Evolutionary conservation across 2,888 invertebrate genomes (phyloP), one percentile per base, ranked within the genome.

Genomic region (Dicyrtomina minuta): DNA sequence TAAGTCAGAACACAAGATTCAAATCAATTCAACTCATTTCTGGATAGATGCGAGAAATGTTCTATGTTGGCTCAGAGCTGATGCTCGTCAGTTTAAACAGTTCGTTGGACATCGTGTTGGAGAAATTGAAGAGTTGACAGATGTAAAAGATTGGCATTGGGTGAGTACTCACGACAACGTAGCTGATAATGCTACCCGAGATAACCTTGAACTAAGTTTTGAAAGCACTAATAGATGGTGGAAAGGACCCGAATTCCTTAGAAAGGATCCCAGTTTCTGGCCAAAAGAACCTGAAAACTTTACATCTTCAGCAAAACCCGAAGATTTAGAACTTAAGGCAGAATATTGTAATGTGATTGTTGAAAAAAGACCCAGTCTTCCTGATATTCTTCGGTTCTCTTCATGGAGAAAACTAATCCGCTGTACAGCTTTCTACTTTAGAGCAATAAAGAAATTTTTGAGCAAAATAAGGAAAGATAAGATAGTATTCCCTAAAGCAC

Each of bases 121-220:
- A 33, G 33, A 17, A 8, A 27, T n/a, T n/a, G n/a, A n/a, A n/a
- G n/a, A n/a, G n/a, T n/a, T n/a, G n/a, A n/a, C n/a, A n/a, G n/a
- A n/a, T n/a, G n/a, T 33, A 33, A 33, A 33, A 5, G 51, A 51
- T 2, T 79, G 79, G 77, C 6, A 55, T 2, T 76, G 77, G 74
- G 59, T 79, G 12, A 74, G 74, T 6, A 75, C 76, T 10, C 22
- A n/a, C 2, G 15, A 62, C 4, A 79, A 79, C 44, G 74, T 74
- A 1, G 76, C 78, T 4, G 78, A 79, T 60, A 70, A 74, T 13
- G 72, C 73, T 5, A 76, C 77, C 4, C 44, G 76, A n/a, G 74
- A 74, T 10, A 24, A 1, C 1, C 41, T 43, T 12, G 13, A 4
- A 12, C 1, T 5, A 12, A 64, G 70, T 8, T 64, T 70, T 15